phyloP scores from a whole-genome alignment of 2,797 vertebrate species.

The Pangasius macronema region DNA sequence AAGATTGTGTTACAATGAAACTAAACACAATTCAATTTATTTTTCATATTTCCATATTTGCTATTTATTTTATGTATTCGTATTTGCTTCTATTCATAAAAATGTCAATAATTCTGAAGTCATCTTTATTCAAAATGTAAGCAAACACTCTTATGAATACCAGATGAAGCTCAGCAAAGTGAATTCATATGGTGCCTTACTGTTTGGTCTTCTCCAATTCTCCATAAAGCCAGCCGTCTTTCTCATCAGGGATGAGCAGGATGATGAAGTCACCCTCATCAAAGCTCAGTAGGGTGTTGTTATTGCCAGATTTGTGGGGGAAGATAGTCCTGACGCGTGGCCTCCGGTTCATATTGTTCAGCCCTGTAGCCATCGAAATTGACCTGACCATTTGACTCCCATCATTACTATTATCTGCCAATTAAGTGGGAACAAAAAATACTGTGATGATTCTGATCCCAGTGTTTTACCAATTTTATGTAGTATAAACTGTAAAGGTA shows the following conservation, averaged over 20 bases:
- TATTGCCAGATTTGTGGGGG: slow-evolving; percentile 85
- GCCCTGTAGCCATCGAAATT: slow-evolving; percentile 88
- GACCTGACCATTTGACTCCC: slow-evolving; percentile 80
- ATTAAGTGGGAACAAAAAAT: not conserved
- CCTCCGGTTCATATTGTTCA: slow-evolving; percentile 84
- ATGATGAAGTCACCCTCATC: slow-evolving; percentile 88
- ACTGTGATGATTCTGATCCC: not conserved
- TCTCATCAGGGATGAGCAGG: slow-evolving; percentile 90
- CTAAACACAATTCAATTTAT: not conserved
- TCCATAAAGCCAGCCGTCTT: slow-evolving; percentile 95
- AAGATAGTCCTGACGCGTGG: slow-evolving; percentile 93
- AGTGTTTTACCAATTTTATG: not conserved
- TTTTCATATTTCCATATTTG: not conserved
- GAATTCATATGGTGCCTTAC: slow-evolving; percentile 74
- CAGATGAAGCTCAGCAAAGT: not conserved
- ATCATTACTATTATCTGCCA: slow-evolving; percentile 69
- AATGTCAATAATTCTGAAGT: not conserved
- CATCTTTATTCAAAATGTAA: not conserved
- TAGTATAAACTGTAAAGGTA: not conserved
- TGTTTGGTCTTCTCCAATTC: slow-evolving; percentile 84
- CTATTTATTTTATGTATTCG: not conserved
- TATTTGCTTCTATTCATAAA: not conserved
- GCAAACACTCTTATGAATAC: not conserved
- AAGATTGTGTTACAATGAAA: not conserved
- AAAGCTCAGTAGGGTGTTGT: slow-evolving; percentile 90